Evolutionary conservation across 2,797 vertebrate species (phyloP), one percentile per base, ranked within the genome.

Genomic region (Picus viridis): DNA sequence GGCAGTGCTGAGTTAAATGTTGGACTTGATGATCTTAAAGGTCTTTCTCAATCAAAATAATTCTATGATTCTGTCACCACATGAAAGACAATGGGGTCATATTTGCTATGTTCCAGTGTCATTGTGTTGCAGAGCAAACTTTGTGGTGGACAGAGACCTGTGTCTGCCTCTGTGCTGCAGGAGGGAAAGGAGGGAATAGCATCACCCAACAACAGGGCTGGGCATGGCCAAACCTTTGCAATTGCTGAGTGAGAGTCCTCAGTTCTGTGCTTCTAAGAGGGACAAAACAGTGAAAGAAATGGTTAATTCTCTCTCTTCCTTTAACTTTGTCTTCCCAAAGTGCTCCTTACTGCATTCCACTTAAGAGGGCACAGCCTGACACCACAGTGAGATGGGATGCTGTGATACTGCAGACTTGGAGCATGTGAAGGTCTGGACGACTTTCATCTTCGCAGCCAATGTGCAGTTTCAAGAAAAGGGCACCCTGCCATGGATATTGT

Each of bases 401-500:
- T 90, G 81, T 45, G 71, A 74, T 26, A 27, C 73, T 74, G 78
- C 78, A 84, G 88, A 12, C 26, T 11, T 30, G 19, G 30, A 56
- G 64, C 53, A 11, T 36, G 43, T 30, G 69, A 80, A 82, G 61
- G 34, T 41, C 86, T 68, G 81, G 27, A 23, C n/a, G 64, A 49
- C 71, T 83, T 88, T 91, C 34, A 74, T 85, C 86, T 89, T 69
- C 0, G 0, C 24, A 83, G 72, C 49, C 62, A 51, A 26, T 7
- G 49, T 74, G 73, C 58, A 62, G 61, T 54, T 86, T 68, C 73
- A 61, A 65, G 79, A 32, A 71, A 71, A 81, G 88, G 59, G 36
- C 88, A 88, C 69, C 88, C 83, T 93, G 88, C 76, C 79, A 74
- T 7, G 59, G 67, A 12, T 65, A 27, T 59, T 71, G 57, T 81